Evolutionary conservation across 2,888 invertebrate species (phyloP), one percentile per base, ranked within the genome.

Genomic region (Tipula helvola): DNA sequence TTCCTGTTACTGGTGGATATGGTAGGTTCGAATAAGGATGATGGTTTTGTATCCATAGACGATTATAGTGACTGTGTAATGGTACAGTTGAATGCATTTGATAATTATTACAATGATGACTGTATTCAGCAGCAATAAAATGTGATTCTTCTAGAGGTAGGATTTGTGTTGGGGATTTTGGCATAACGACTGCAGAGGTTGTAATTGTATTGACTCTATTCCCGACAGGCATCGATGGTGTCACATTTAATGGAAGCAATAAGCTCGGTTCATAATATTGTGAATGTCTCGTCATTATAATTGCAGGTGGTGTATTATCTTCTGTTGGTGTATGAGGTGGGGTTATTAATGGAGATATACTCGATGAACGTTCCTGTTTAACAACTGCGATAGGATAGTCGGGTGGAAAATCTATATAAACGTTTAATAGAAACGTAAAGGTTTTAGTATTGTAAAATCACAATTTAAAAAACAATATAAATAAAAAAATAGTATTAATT

Each of bases 301-400:
- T 86, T 1, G 87, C 47, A 28, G 85, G 36, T 47, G 85, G 83
- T 57, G 87, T 71, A 86, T 42, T 87, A 88, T 91, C 91, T 89
- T 93, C 95, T 86, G 95, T 95, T 89, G 95, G 95, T 89, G 95
- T 95, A 89, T 94, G 95, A 13, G 95, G 95, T 83, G 95, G 95
- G 88, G 95, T 95, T 88, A 95, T 92, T 89, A 95, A 92, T 87
- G 94, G 94, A 86, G 92, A 92, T 83, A 91, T 89, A 86, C 91
- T 91, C 87, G 93, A 93, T 88, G 94, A 93, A 87, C 93, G 93
- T 90, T 94, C 94, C 87, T 93, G 92, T 90, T 94, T 94, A 88
- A 94, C 94, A 88, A 94, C 94, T 89, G 93, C 93, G 87, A 94
- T 92, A 41, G 93, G 93, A 88, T 93, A 93, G 89, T 93, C 94